Evolutionary conservation across 2,888 invertebrate genomes (phyloP).

Genomic region (Cephus nigrinus): DNA sequence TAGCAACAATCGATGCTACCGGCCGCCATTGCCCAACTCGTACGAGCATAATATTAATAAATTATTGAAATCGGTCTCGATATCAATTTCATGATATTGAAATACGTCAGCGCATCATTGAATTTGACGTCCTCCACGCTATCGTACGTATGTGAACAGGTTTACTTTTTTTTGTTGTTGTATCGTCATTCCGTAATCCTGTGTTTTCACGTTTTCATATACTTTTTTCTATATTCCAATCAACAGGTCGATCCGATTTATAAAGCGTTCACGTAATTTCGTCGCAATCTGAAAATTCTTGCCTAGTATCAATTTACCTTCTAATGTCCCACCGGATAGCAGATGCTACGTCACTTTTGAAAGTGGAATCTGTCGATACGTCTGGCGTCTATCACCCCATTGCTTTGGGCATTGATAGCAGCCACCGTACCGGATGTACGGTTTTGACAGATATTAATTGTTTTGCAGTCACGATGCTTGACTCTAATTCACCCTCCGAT

Average conservation of each 20-base stretch:
- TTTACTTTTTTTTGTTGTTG: neutral
- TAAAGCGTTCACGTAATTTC: neutral
- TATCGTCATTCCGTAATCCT: neutral
- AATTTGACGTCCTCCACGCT: neutral
- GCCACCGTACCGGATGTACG: neutral
- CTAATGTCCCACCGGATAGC: neutral
- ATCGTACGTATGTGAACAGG: neutral
- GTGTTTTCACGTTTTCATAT: neutral
- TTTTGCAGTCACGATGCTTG: neutral
- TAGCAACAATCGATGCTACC: neutral
- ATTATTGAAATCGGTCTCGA: neutral
- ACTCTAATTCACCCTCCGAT: neutral
- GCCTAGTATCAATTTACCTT: neutral
- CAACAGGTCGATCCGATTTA: neutral
- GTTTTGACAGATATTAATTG: neutral
- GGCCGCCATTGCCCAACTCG: neutral
- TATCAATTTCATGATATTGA: neutral
- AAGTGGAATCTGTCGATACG: constrained; percentile 1
- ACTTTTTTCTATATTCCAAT: neutral
- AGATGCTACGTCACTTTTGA: neutral
- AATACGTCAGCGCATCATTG: neutral
- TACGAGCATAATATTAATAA: neutral
- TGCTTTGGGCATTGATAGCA: neutral
- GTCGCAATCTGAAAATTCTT: neutral
- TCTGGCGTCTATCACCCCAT: neutral